These are phyloP conservation scores for Sylvietta virens DNA, from an alignment of 2,113 vertebrate genomes.

Conservation along the genomic window DNA sequence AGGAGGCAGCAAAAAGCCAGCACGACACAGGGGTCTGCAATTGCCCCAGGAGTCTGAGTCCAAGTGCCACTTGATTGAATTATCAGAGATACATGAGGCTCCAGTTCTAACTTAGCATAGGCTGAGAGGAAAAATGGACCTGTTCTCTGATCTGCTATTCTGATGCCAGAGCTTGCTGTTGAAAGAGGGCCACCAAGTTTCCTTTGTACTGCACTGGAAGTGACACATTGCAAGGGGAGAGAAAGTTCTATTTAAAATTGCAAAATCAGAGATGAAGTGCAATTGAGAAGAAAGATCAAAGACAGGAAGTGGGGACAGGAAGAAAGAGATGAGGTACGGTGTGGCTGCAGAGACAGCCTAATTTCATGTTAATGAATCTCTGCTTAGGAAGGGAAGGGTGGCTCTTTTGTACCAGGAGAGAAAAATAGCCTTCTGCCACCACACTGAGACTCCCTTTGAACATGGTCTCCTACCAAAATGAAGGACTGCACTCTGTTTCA, in stretches of 20 bases:
- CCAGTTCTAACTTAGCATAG: neutral
- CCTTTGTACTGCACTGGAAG: neutral
- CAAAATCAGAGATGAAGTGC: neutral
- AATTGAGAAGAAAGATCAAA: slow-evolving; percentile 32
- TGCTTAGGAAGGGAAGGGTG: neutral
- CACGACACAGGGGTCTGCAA: neutral
- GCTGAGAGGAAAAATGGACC: neutral
- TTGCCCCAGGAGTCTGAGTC: neutral
- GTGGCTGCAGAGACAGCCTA: neutral
- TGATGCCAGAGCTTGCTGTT: neutral
- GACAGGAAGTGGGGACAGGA: neutral
- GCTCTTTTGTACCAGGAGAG: neutral
- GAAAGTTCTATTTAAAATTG: neutral
- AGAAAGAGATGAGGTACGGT: neutral
- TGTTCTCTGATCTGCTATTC: neutral
- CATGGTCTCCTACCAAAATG: neutral
- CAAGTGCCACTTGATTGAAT: neutral
- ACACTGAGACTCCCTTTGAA: neutral
- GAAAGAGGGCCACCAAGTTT: neutral
- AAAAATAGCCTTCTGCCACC: neutral
- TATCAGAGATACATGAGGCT: neutral
- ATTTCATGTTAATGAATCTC: slow-evolving; percentile 16
- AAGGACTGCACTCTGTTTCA: neutral
- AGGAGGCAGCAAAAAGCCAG: neutral
- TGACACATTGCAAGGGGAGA: neutral